Evolutionary conservation across 2,797 vertebrate species (phyloP).

Genomic region (Argyrosomus regius): DNA sequence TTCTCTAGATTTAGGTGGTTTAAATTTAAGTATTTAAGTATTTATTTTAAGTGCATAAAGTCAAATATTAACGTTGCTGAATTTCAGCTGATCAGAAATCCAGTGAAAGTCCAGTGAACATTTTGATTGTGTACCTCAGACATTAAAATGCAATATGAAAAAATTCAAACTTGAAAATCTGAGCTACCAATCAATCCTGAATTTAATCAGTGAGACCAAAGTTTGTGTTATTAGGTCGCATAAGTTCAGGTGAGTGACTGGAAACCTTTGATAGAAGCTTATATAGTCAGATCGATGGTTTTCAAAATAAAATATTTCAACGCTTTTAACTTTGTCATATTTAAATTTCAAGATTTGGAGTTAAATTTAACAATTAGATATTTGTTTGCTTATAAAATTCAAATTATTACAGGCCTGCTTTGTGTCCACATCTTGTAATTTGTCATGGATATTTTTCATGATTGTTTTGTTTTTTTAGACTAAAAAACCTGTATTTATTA

Average conservation of each 20-base stretch:
- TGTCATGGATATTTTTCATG: background rate
- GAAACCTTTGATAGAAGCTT: background rate
- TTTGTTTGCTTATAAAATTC: background rate
- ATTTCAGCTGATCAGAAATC: background rate
- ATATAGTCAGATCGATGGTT: background rate
- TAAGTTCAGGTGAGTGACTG: background rate
- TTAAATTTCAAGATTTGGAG: background rate
- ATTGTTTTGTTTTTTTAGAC: background rate
- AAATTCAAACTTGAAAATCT: background rate
- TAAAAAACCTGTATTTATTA: background rate
- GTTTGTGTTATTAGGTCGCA: background rate
- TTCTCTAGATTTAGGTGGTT: background rate
- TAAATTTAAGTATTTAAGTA: background rate
- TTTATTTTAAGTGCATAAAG: too few relatives aligned
- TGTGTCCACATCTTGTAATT: background rate
- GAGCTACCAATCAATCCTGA: background rate
- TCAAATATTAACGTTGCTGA: background rate
- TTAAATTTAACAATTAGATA: background rate
- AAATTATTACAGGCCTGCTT: background rate
- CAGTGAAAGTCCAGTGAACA: too few relatives aligned
- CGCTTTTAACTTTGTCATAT: background rate
- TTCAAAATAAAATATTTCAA: background rate
- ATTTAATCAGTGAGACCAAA: background rate
- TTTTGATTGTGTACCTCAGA: background rate
- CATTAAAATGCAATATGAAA: background rate